A percentile compares a stretch with the other conserved stretches of the same genome.
These are phyloP conservation scores for Poecile montanus DNA, from an alignment of 2,797 vertebrate species.

Conservation along the genomic window DNA sequence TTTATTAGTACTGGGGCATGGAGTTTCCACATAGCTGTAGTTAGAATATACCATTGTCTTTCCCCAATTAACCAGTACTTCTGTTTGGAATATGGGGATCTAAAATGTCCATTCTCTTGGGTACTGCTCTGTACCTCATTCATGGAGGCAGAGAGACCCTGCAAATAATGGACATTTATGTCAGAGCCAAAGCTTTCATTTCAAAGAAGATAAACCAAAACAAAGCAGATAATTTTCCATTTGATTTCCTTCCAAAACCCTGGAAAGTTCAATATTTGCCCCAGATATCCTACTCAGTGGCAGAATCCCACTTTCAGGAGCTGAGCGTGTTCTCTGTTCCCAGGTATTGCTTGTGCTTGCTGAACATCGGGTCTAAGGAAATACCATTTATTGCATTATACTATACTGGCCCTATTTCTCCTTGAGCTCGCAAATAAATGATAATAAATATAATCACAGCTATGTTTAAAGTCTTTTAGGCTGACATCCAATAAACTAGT, in stretches of 20 bases:
- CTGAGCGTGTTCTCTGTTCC: neutral
- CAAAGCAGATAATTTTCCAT: neutral
- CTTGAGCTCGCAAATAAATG: neutral
- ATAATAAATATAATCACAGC: neutral
- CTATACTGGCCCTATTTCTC: neutral
- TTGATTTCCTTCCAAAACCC: neutral
- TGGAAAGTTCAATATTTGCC: rapidly evolving
- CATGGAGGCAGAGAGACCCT: neutral
- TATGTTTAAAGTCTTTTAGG: neutral
- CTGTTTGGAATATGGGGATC: neutral
- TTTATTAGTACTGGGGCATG: neutral
- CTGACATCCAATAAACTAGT: neutral
- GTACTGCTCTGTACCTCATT: neutral
- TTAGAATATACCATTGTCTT: neutral
- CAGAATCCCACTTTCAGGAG: neutral
- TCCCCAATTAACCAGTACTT: neutral
- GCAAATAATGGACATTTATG: neutral
- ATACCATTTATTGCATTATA: neutral
- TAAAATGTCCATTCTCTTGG: neutral
- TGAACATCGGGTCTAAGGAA: neutral
- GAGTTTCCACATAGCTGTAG: neutral
- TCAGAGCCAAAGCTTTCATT: slow-evolving; percentile 1
- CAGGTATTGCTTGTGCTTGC: neutral
- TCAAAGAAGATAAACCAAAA: neutral
- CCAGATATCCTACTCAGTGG: neutral